Conservation (phyloP, 2,888 invertebrate species). For the Agrilus cyanescens region DNA sequence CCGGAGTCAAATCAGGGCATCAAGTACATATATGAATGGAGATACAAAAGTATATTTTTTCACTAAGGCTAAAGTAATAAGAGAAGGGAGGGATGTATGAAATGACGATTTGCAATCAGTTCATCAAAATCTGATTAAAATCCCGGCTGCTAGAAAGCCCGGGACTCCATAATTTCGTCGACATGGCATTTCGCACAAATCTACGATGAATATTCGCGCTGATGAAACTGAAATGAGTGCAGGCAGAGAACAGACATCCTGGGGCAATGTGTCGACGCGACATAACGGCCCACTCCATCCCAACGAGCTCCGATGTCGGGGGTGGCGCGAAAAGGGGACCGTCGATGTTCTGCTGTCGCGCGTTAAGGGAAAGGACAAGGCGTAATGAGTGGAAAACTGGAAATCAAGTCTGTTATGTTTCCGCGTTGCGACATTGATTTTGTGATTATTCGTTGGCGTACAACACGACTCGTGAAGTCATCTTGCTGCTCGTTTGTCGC, state of each 20-base stretch:
- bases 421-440: constrained; percentile 15
- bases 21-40: too few species aligned
- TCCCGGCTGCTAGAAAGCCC: constrained; percentile 12
- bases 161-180: constrained; percentile 17
- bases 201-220: constrained; percentile 15
- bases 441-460: constrained; percentile 9
- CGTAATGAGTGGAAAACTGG: constrained; percentile 16
- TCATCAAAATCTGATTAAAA: constrained; percentile 14
- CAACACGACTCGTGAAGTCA: too few species aligned
- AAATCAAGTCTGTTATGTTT: constrained; percentile 16
- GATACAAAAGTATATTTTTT: too few species aligned
- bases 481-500: too few species aligned
- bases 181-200: constrained; percentile 15
- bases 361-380: constrained; percentile 8
- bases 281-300: too few species aligned
- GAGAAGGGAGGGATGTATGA: too few species aligned
- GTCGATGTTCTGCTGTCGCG: constrained; percentile 5
- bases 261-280: too few species aligned
- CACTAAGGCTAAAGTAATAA: too few species aligned
- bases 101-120: constrained; percentile 7
- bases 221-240: constrained; percentile 14
- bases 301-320: constrained; percentile 1
- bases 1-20: too few species aligned
- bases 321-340: constrained; percentile 9
- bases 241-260: constrained; percentile 4